Base-by-base conservation (phyloP, 1,140 invertebrate genomes). In the Drosophila truncata region DNA sequence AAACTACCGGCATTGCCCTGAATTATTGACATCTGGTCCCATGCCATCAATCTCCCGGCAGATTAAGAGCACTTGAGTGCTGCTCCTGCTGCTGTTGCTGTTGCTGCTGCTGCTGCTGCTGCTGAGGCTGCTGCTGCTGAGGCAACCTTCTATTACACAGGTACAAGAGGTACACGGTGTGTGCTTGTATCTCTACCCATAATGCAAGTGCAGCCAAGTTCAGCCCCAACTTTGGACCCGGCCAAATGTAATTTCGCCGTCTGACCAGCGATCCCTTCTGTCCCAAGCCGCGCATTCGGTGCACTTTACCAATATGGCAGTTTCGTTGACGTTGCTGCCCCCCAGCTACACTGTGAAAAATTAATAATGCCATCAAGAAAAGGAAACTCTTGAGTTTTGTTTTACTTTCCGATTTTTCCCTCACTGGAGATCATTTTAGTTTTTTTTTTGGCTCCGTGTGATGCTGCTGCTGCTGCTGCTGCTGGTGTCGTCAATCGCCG, bases 1-100 rank as follows among this genome's bases (percentile, higher is more conserved):
- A 64, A 82, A 69, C 63, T 60, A 82, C 61, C 78, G 82, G 78
- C 76, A 85, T 81, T 85, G 82, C 46, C 50, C 73, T 84, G 82
- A 84, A 84, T 84, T 84, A 84, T 84, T 84, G 82, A 84, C 82
- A 84, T 85, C 82, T 84, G 82, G 79, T 81, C 54, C 82, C 79
- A 76, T 81, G 78, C 70, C 77, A 80, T 79, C 82, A 84, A 84
- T 84, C 82, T 80, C 46, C 66, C n/a, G 64, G 70, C 72, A 84
- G 81, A 84, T 84, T 84, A 84, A 67, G 60, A 83, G 80, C 75
- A 83, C 72, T 75, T 64, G 71, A 61, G 63, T 80, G 78, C 49
- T 55, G 77, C 41, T 71, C 44, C 31, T 41, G 57, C 50, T 61
- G 44, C 70, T 69, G 59, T 46, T 54, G 42, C 55, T 60, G 59